Base-by-base conservation (phyloP, 2,113 vertebrate genomes). In the Pantherophis guttatus region DNA sequence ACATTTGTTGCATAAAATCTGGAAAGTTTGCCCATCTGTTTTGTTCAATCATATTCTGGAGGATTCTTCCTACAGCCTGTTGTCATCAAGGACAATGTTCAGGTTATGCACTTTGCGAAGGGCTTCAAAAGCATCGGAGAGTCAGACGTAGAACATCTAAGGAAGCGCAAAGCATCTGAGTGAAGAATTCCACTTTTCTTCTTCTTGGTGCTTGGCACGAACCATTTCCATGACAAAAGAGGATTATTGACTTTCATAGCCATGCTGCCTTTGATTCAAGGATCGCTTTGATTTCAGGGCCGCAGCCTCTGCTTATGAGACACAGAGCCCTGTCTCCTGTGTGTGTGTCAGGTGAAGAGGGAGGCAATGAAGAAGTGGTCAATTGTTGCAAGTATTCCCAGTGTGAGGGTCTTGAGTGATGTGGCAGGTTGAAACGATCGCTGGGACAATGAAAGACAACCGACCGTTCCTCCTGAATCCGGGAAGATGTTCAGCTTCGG, bases 211-310 rank as follows among this genome's bases (percentile, higher is more conserved):
- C 53, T 95, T 92, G 50, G 89, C 19, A 75, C 48, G 59, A 8
- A 59, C 19, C 89, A 97, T 98, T 98, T 97, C 95, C 97, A 97
- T 98, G 94, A 98, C 96, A 98, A 98, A 98, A 95, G 91, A 94
- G 96, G 97, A 97, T 98, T 97, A 97, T 97, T 98, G 98, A 98
- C 97, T 98, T 98, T 97, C 97, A 98, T 97, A 97, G 97, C 97
- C 96, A 96, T 24, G 48, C 92, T 95, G 96, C 96, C 97, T 98
- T 98, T 99, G 97, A 98, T 98, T 97, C 97, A 94, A 97, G 95
- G 86, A 75, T 96, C 0, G 0, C 94, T 97, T 97, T 98, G 97
- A 97, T 98, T 58, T 97, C 96, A 93, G 62, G 95, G 94, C 91
- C 93, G 90, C 93, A 94, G 87, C 94, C 94, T 95, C 94, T 0